Evolutionary conservation across 2,888 invertebrate species (phyloP).

Genomic region (Cheilosia urbana): DNA sequence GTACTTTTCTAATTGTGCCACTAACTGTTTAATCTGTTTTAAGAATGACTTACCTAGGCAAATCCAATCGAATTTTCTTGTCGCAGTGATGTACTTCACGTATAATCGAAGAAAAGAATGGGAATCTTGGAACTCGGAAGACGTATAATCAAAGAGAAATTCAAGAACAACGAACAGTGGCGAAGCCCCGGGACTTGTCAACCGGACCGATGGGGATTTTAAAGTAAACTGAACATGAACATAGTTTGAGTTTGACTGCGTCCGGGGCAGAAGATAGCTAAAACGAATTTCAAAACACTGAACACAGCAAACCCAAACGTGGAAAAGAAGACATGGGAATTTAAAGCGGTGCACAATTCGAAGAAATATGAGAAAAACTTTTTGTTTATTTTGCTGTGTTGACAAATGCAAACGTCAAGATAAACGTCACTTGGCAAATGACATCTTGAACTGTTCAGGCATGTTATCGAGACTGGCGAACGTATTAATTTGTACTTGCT

Average conservation of each 20-base stretch:
- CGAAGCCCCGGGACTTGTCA: constrained; percentile 3
- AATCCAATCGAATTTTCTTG: constrained; percentile 36
- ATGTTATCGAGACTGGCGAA: constrained; percentile 6
- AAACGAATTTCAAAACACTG: constrained; percentile 32
- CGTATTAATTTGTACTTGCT: no score
- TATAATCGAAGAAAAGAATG: constrained; percentile 7
- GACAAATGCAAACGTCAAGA: constrained; percentile 46
- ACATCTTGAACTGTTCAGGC: constrained; percentile 9
- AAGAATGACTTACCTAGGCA: constrained; percentile 47
- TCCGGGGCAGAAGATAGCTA: constrained; percentile 33
- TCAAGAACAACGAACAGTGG: constrained; percentile 10
- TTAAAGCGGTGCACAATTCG: background rate
- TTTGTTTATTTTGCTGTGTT: constrained; percentile 42
- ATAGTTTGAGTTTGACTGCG: no score
- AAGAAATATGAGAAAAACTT: background rate
- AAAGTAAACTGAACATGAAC: constrained; percentile 57
- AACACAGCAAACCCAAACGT: constrained; percentile 9
- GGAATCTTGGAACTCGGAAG: constrained; percentile 33
- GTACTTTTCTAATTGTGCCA: constrained; percentile 39
- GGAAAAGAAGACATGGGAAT: constrained; percentile 26
- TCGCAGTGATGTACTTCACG: constrained; percentile 21
- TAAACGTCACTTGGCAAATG: constrained; percentile 24
- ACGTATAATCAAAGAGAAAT: constrained; percentile 24
- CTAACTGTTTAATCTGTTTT: constrained; percentile 32
- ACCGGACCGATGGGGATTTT: constrained; percentile 64